phyloP scores from a whole-genome alignment of 2,113 vertebrate species.

The Ailurus styani region DNA sequence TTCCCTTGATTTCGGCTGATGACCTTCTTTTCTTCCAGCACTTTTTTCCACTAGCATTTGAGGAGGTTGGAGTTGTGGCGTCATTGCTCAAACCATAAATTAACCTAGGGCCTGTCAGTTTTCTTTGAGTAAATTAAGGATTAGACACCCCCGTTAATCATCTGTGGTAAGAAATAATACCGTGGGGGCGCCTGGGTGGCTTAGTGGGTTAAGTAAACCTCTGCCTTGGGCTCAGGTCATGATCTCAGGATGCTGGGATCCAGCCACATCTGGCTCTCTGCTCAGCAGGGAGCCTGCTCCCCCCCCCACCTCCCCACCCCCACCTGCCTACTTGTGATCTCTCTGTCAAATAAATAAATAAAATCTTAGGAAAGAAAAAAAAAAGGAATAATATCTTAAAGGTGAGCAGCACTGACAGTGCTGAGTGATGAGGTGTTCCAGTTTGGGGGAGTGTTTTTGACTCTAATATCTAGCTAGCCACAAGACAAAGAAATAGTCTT shows the following conservation, averaged over 20 bases:
- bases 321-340: too few species aligned
- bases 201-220: too few species aligned
- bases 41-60: background rate
- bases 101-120: background rate
- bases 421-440: background rate
- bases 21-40: background rate
- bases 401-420: background rate
- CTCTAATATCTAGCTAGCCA: background rate
- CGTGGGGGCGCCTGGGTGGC: too few species aligned
- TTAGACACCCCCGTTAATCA: background rate
- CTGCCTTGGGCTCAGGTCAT: too few species aligned
- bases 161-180: background rate
- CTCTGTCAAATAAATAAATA: too few species aligned
- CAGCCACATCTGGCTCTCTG: too few species aligned
- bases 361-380: too few species aligned
- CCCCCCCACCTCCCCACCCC: too few species aligned
- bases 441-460: background rate
- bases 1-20: background rate
- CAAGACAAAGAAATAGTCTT: background rate
- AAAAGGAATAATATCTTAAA: too few species aligned
- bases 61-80: background rate
- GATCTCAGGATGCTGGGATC: too few species aligned
- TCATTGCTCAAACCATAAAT: background rate
- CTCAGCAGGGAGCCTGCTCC: too few species aligned
- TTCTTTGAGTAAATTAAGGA: background rate